Conservation (phyloP, 2,113 vertebrate genomes). For the Percopsis transmontana region DNA sequence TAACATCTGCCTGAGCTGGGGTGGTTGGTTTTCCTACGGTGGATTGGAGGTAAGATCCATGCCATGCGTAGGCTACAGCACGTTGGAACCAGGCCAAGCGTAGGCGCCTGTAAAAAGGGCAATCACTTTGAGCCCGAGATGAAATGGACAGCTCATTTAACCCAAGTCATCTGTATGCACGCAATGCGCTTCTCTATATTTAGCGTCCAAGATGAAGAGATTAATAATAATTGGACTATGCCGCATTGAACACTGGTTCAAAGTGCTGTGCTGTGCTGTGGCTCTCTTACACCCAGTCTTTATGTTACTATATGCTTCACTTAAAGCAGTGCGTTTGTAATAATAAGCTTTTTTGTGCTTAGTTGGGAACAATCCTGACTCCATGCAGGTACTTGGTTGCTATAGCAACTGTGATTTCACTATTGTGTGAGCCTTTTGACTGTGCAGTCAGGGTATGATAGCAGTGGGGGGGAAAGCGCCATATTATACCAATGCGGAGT, state of each 20-base stretch:
- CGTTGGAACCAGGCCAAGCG: constrained; percentile 36
- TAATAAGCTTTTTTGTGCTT: constrained; percentile 43
- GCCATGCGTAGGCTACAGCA: constrained; percentile 50
- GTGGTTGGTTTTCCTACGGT: constrained; percentile 24
- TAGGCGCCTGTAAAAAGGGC: not conserved
- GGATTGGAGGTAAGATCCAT: constrained; percentile 46
- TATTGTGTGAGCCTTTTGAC: constrained; percentile 28
- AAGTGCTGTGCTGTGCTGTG: constrained; percentile 48
- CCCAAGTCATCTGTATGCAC: constrained; percentile 29
- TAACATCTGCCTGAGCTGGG: constrained; percentile 62
- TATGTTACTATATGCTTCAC: constrained; percentile 32
- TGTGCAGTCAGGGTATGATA: constrained; percentile 25
- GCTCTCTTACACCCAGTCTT: constrained; percentile 42
- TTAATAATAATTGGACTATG: constrained; percentile 22
- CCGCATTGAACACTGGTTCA: constrained; percentile 27
- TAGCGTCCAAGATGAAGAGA: constrained; percentile 28
- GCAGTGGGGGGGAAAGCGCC: constrained; percentile 33
- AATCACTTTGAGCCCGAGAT: constrained; percentile 22
- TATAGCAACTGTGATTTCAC: constrained; percentile 55
- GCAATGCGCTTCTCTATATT: constrained; percentile 45
- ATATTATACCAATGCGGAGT: constrained; percentile 52
- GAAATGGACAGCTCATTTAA: constrained; percentile 33
- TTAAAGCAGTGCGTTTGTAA: constrained; percentile 51
- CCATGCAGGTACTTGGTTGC: constrained; percentile 66
- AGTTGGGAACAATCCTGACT: constrained; percentile 41